phyloP scores from a whole-genome alignment of 2,797 vertebrate species.

The Trematomus bernacchii region DNA sequence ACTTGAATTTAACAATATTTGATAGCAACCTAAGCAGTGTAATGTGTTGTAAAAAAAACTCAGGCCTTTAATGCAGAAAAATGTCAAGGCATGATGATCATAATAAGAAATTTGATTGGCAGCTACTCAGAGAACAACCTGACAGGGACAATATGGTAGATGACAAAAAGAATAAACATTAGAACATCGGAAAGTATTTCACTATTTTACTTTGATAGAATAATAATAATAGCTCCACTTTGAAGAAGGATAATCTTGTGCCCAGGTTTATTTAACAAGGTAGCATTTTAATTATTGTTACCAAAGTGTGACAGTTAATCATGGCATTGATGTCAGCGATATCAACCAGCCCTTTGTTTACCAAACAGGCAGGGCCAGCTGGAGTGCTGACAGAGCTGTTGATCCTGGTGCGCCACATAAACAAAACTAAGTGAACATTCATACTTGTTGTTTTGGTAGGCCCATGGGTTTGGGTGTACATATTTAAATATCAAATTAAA shows the following conservation, averaged over 20 bases:
- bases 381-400: no score
- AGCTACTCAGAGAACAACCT: not conserved
- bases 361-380: no score
- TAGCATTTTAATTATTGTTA: not conserved
- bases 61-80: not conserved
- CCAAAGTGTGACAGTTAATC: not conserved
- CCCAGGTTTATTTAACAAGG: not conserved
- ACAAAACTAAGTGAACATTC: no score
- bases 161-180: not conserved
- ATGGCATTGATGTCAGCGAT: not conserved
- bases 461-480: no score
- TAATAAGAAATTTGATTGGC: not conserved
- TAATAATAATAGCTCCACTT: not conserved
- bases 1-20: not conserved
- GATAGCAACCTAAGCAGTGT: not conserved
- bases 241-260: not conserved
- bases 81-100: not conserved
- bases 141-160: not conserved
- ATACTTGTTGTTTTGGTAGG: no score
- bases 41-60: slow-evolving; percentile 3
- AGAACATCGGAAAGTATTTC: not conserved
- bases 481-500: no score
- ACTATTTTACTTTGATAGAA: not conserved
- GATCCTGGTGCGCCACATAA: no score
- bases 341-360: no score